Evolutionary conservation across 1,140 invertebrate genomes (phyloP).

Genomic region (Apocrypta bakeri): DNA sequence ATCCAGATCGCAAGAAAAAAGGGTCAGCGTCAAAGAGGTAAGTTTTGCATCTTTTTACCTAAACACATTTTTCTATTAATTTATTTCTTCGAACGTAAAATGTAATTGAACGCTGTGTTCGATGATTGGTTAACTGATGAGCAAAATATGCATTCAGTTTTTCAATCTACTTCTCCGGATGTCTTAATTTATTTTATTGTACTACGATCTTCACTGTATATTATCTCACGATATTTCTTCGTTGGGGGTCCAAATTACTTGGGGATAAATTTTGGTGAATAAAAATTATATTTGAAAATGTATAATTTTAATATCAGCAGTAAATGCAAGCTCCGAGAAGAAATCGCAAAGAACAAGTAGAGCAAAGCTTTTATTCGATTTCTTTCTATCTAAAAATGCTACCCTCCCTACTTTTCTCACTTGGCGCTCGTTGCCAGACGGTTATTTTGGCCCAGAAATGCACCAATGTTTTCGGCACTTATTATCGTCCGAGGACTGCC

Average conservation of each 20-base stretch:
- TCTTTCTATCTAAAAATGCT: not conserved
- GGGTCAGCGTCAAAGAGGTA: not conserved
- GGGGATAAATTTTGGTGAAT: too few species aligned
- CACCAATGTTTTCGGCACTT: not conserved
- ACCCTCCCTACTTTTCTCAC: not conserved
- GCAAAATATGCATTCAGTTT: too few species aligned
- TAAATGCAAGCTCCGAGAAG: too few species aligned
- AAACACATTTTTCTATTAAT: not conserved
- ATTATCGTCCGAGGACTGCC: not conserved
- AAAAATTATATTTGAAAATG: too few species aligned
- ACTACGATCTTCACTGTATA: too few species aligned
- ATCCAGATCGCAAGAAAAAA: not conserved
- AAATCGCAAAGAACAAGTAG: too few species aligned
- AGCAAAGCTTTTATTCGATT: not conserved
- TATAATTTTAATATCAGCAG: too few species aligned
- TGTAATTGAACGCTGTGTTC: not conserved
- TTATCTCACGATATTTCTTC: too few species aligned
- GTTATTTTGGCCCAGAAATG: constrained; percentile 27
- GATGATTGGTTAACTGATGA: not conserved
- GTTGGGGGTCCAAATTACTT: too few species aligned
- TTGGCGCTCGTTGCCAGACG: not conserved
- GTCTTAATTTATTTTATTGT: too few species aligned
- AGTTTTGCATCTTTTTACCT: not conserved
- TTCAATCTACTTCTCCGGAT: too few species aligned
- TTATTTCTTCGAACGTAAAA: not conserved